A percentile compares a stretch with the other conserved stretches of the same genome.
These are phyloP conservation scores for Parochlus steinenii DNA, from an alignment of 2,888 invertebrate genomes.

Conservation along the genomic window DNA sequence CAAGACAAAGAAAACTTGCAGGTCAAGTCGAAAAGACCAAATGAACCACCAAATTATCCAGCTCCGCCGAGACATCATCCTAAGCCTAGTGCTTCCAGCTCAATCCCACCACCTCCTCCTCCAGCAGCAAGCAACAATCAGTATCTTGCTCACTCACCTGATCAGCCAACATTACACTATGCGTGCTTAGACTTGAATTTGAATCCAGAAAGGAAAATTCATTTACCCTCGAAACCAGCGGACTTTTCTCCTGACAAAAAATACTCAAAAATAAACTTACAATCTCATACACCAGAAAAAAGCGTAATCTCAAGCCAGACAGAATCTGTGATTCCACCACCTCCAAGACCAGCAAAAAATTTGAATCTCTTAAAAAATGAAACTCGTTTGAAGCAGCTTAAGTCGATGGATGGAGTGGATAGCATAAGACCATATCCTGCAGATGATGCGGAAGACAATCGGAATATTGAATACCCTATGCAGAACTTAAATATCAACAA, in stretches of 20 bases:
- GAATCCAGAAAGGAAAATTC: slow-evolving; percentile 10
- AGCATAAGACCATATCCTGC: slow-evolving; percentile 14
- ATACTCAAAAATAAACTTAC: slow-evolving; percentile 13
- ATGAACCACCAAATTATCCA: slow-evolving; percentile 8
- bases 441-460: slow-evolving; percentile 6
- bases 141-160: slow-evolving; percentile 11
- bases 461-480: slow-evolving; percentile 7
- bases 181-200: slow-evolving; percentile 13
- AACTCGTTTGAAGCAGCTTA: not conserved
- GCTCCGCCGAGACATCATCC: slow-evolving; percentile 15
- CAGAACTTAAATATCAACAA: slow-evolving; percentile 10
- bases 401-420: slow-evolving; percentile 11
- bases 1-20: slow-evolving; percentile 24
- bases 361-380: slow-evolving; percentile 1
- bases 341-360: slow-evolving; percentile 11
- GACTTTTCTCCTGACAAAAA: slow-evolving; percentile 9
- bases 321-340: slow-evolving; percentile 6
- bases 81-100: slow-evolving; percentile 6
- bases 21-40: not conserved
- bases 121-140: slow-evolving; percentile 4
- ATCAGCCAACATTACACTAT: slow-evolving; percentile 13
- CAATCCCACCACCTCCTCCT: slow-evolving; percentile 13
- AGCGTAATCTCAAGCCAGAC: not conserved
- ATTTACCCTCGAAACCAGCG: no score
- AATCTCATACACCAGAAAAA: slow-evolving; percentile 16